Base-by-base conservation (phyloP, 2,113 vertebrate species). In the Carassius carassius region DNA sequence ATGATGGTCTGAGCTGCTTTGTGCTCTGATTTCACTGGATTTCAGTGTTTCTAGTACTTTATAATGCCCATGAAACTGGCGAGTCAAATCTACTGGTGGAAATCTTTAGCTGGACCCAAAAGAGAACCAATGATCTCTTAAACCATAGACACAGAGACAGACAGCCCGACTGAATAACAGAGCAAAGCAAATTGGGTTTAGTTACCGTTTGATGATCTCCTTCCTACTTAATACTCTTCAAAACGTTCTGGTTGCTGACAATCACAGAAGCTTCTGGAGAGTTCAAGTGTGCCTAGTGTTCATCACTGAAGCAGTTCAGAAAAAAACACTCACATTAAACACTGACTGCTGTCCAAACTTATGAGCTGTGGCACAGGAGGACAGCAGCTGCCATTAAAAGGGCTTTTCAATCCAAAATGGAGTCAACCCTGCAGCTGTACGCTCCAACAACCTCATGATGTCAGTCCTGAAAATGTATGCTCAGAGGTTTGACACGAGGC, bases 21-120 rank as follows among this genome's bases (percentile, higher is more conserved):
- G 19, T 60, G 21, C 8, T 1, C 21, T 60, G 47, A 49, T 49
- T 49, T 49, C 47, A 49, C 47, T 49, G 47, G 13, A 49, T 49
- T 13, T 49, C 12, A 49, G 47, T 14, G 47, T 4, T 49, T 49
- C 47, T 49, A 49, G 44, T 44, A 44, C 10, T 47, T 47, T 47
- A 47, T 47, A 47, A 47, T 47, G 44, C 44, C 44, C 44, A 47
- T 11, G 44, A 47, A 11, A 47, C 44, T 47, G 44, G 9, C 0
- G 44, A 99, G 89, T 99, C 97, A 86, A 98, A 99, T 97, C 19
- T 97, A 91, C 84, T 97, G 97, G 91, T 99, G 98, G 91, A 99
- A 99, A 82, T 97, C 96, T 92, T 99, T 99, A 74, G 97, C 97
- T 0, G 97, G 97, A 14, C 97, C 98, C 0, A 97, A 98, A 51